Evolutionary conservation across 2,113 vertebrate genomes (phyloP), one percentile per base, ranked within the genome.

Genomic region (Mola mola): DNA sequence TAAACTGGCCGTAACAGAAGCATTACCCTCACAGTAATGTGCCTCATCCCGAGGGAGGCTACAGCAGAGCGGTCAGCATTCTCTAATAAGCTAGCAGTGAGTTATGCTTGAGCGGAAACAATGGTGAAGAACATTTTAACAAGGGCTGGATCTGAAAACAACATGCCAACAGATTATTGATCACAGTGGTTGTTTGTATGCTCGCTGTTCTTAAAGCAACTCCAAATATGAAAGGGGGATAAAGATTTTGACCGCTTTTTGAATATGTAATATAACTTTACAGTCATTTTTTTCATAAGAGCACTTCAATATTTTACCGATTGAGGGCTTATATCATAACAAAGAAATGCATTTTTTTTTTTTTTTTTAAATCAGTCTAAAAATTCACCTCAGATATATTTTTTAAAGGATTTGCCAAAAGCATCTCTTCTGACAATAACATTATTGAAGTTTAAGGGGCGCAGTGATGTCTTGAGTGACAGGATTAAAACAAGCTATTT

Each of bases 401-500:
- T 9, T 73, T 72, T 57, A 20, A 56, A 47, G 43, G 46, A 1
- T 5, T 47, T 46, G 38, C 55, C 57, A 61, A 79, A 64, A 69
- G 44, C 33, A 41, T 71, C 55, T 75, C 64, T 66, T 63, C 63
- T 83, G 52, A 83, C 77, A 81, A 67, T 79, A 78, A 68, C 29
- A 79, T 66, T 70, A 87, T 79, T 72, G 72, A 87, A 74, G 77
- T 83, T 87, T 85, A 64, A 85, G 74, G 74, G 73, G 29, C 84
- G 73, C 63, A 41, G 20, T 67, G 75, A 62, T 69, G 51, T 72
- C 65, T 70, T 73, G 81, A 82, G 75, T 84, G 81, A 82, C 75
- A 72, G 55, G 60, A 67, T 80, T 80, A 71, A 86, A 82, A 66
- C 48, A 22, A 49, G 44, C 48, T 82, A 75, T 78, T 72, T 84